Evolutionary conservation across 2,113 vertebrate species (phyloP).

Genomic region (Amblyopsis rosae): DNA sequence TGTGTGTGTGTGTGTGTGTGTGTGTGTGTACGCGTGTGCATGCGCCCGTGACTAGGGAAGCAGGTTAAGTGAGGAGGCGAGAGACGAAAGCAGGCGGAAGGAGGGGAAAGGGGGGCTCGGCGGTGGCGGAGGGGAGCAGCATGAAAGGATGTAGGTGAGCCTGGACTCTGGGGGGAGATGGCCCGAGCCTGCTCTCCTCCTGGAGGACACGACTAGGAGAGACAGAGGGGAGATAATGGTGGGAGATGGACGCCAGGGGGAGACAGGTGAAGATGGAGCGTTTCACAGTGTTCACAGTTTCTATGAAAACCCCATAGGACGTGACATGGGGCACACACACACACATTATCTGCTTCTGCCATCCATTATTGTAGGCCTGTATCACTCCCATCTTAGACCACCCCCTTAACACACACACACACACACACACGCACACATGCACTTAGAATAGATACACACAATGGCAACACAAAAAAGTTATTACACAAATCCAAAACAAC

Average conservation of each 20-base stretch:
- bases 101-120: slow-evolving; percentile 7
- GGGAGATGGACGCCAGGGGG: slow-evolving; percentile 40
- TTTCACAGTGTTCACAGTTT: not conserved
- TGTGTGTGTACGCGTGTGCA: not conserved
- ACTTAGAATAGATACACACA: not conserved
- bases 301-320: too few species aligned
- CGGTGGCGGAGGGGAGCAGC: slow-evolving; percentile 22
- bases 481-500: not conserved
- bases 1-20: slow-evolving; percentile 17
- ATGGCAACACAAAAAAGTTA: too few species aligned
- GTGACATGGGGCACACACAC: too few species aligned
- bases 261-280: slow-evolving; percentile 1
- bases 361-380: too few species aligned
- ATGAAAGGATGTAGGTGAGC: slow-evolving; percentile 66
- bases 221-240: slow-evolving; percentile 50
- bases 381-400: too few species aligned
- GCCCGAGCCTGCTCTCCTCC: slow-evolving; percentile 57
- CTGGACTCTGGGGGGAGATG: slow-evolving; percentile 46
- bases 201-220: slow-evolving; percentile 38
- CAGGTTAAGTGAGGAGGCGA: slow-evolving; percentile 45
- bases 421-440: not conserved
- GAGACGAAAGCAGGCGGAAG: slow-evolving; percentile 12
- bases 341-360: not conserved
- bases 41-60: slow-evolving; percentile 31
- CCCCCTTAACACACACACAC: not conserved